Percentiles rank a stretch among this genome's conserved stretches.
These are phyloP conservation scores for Hypolimnas misippus DNA, from an alignment of 2,888 invertebrate species.

Conservation along the genomic window DNA sequence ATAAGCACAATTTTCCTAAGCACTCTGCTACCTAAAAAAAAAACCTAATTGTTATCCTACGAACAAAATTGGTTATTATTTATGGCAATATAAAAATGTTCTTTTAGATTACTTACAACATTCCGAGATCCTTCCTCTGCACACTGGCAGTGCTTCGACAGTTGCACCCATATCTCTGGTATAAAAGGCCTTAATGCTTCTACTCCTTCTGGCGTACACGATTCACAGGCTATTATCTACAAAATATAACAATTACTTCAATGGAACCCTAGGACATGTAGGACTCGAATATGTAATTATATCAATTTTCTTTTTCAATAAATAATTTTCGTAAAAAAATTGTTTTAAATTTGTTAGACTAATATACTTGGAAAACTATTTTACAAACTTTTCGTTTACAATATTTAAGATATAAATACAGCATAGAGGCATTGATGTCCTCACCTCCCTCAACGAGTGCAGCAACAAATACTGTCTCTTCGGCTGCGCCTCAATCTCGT, in stretches of 20 bases:
- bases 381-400: no score
- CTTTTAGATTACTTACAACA: conserved; percentile 85
- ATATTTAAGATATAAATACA: no score
- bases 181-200: conserved; percentile 91
- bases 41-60: no score
- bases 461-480: conserved; percentile 97
- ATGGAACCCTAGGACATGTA: no score
- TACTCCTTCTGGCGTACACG: conserved; percentile 89
- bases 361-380: no score
- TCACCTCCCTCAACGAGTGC: conserved; percentile 98
- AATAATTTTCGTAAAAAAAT: no score
- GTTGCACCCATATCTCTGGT: conserved; percentile 95
- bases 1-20: conserved; percentile 96
- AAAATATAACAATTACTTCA: conserved; percentile 43
- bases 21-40: conserved; percentile 93
- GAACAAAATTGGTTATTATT: no score
- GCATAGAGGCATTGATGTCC: no score
- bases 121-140: conserved; percentile 99
- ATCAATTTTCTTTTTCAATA: no score
- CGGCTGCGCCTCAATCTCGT: conserved; percentile 97
- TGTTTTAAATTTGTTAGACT: no score
- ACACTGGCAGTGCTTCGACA: conserved; percentile 98
- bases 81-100: not conserved
- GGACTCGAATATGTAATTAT: no score
- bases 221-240: conserved; percentile 93